A percentile compares a stretch with the other conserved stretches of the same genome.
Conservation (phyloP, 2,113 vertebrate species). For the Brevimyrus niger region DNA sequence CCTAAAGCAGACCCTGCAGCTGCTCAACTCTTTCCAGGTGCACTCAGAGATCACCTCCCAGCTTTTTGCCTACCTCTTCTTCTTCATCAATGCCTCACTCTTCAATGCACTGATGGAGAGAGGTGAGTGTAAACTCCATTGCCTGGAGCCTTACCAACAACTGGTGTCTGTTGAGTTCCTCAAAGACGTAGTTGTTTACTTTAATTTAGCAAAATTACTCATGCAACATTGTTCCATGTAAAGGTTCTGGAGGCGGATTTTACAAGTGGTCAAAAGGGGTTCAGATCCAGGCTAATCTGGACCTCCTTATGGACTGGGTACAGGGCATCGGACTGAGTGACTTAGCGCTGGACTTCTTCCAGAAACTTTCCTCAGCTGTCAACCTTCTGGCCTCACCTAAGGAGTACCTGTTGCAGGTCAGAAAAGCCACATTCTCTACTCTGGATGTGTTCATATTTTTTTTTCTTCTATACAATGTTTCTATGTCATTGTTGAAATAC, state of each 20-base stretch:
- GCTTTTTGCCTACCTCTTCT: slow-evolving; percentile 67
- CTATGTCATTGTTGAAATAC: not conserved
- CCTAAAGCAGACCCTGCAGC: slow-evolving; percentile 44
- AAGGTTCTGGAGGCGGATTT: slow-evolving; percentile 61
- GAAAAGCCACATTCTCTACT: not conserved
- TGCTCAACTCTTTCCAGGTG: slow-evolving; percentile 52
- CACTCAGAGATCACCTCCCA: slow-evolving; percentile 60
- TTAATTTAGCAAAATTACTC: not conserved
- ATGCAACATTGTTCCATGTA: slow-evolving; percentile 10
- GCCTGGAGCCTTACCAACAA: not conserved
- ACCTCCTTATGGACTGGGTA: slow-evolving; percentile 65
- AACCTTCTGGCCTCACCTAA: slow-evolving; percentile 62
- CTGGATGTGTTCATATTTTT: not conserved
- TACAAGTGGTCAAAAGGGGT: slow-evolving; percentile 66
- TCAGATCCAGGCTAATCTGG: slow-evolving; percentile 58
- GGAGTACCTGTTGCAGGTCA: slow-evolving; percentile 61
- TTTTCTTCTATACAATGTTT: not conserved
- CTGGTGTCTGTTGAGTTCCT: not conserved
- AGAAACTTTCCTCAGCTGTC: slow-evolving; percentile 57
- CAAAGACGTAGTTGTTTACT: not conserved
- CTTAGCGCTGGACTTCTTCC: slow-evolving; percentile 51
- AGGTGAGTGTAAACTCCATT: slow-evolving; percentile 47
- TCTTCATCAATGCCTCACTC: slow-evolving; percentile 69
- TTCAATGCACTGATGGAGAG: slow-evolving; percentile 72
- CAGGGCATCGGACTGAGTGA: slow-evolving; percentile 55